A percentile compares a stretch with the other conserved stretches of the same genome.
Conservation (phyloP, 2,113 vertebrate genomes). For the Platysternon megacephalum region DNA sequence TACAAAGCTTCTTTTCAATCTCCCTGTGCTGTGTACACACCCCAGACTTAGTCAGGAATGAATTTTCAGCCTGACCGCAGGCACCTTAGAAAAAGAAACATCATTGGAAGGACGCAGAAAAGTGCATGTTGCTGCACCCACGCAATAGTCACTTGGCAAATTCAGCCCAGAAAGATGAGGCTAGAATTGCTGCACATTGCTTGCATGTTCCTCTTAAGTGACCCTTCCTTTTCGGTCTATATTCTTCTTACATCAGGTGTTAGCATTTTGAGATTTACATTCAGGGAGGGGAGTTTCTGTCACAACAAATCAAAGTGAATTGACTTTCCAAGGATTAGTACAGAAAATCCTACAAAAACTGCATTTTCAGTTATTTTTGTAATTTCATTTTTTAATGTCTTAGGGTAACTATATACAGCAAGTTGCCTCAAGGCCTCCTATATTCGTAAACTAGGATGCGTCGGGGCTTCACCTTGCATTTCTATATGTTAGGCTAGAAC, state of each 20-base stretch:
- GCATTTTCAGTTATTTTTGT: neutral
- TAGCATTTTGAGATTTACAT: neutral
- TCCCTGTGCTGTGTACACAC: neutral
- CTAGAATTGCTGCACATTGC: neutral
- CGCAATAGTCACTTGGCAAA: rapidly evolving
- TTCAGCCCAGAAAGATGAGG: neutral
- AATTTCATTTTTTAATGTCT: neutral
- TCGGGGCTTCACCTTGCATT: neutral
- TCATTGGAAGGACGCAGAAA: rapidly evolving
- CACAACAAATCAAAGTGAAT: neutral
- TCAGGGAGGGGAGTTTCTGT: neutral
- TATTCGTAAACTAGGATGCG: neutral
- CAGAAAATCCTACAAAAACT: neutral
- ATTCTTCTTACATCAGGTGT: rapidly evolving
- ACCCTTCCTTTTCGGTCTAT: rapidly evolving
- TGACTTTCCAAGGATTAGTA: neutral
- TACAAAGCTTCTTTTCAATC: neutral
- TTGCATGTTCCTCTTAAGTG: neutral
- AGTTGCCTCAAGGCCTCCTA: neutral
- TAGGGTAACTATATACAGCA: neutral
- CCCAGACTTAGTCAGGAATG: neutral
- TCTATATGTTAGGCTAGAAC: neutral
- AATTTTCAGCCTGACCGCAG: neutral
- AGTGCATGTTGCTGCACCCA: rapidly evolving
- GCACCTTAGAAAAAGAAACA: neutral